These are phyloP conservation scores for Listronotus oregonensis DNA, from an alignment of 1,140 invertebrate genomes.

Conservation along the genomic window DNA sequence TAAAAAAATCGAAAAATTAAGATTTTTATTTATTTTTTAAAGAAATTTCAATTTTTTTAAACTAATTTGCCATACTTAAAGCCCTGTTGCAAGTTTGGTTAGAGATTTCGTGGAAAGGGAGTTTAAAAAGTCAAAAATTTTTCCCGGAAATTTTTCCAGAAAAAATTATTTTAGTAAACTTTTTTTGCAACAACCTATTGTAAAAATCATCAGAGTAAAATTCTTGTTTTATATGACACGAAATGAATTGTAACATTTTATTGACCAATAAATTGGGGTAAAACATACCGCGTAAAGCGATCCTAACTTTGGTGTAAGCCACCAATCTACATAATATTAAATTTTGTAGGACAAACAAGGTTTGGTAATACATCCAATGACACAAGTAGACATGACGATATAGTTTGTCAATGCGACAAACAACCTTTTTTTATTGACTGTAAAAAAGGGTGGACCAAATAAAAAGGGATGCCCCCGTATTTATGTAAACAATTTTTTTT, in stretches of 20 bases:
- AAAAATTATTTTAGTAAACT: too few relatives aligned
- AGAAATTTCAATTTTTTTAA: too few relatives aligned
- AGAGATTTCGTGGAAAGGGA: too few relatives aligned
- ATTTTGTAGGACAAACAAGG: slow-evolving; percentile 9
- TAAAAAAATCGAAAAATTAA: too few relatives aligned
- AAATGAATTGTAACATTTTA: slow-evolving; percentile 14
- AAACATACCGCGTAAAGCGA: slow-evolving; percentile 4
- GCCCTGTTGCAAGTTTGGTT: too few relatives aligned
- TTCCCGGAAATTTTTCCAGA: too few relatives aligned
- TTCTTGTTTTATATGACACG: background rate
- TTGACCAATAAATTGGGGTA: slow-evolving; percentile 1
- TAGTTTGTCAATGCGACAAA: slow-evolving; percentile 65
- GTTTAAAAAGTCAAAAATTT: too few relatives aligned
- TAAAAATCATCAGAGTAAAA: background rate
- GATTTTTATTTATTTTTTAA: too few relatives aligned
- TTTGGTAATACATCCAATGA: slow-evolving; percentile 4
- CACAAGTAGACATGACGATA: slow-evolving; percentile 54
- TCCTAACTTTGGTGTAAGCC: background rate
- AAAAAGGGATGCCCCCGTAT: slow-evolving; percentile 62
- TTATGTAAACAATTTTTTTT: too few relatives aligned
- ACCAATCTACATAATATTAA: background rate
- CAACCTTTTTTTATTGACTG: slow-evolving; percentile 67
- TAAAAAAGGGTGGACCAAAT: slow-evolving; percentile 79
- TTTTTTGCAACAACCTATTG: too few relatives aligned
- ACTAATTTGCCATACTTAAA: too few relatives aligned